Evolutionary conservation across 2,888 invertebrate species (phyloP).

Genomic region (Phyllotreta striolata): DNA sequence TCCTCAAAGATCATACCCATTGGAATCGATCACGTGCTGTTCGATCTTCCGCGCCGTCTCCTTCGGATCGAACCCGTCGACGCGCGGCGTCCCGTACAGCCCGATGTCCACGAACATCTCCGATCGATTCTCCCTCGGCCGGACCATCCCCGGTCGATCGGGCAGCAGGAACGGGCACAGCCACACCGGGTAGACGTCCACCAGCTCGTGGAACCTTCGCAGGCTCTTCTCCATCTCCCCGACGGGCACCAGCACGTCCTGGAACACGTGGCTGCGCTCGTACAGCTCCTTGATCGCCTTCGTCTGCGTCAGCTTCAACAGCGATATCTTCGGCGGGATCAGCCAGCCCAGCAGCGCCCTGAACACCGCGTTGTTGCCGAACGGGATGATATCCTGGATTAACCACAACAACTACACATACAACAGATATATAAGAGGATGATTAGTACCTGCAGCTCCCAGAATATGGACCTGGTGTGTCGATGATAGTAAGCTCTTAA

Average conservation of each 20-base stretch:
- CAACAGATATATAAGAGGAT: no score
- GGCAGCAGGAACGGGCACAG: slow-evolving; percentile 80
- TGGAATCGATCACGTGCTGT: slow-evolving; percentile 71
- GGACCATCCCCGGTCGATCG: slow-evolving; percentile 75
- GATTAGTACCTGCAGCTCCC: slow-evolving; percentile 75
- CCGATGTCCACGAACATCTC: slow-evolving; percentile 81
- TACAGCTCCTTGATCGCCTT: slow-evolving; percentile 74
- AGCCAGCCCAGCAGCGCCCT: slow-evolving; percentile 80
- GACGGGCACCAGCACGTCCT: slow-evolving; percentile 83
- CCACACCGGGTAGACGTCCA: slow-evolving; percentile 80
- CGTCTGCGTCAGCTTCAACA: slow-evolving; percentile 81
- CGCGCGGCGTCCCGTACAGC: slow-evolving; percentile 79
- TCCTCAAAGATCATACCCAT: slow-evolving; percentile 62
- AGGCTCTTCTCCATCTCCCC: slow-evolving; percentile 68
- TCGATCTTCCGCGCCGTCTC: slow-evolving; percentile 75
- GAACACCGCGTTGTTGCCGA: slow-evolving; percentile 79
- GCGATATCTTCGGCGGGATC: slow-evolving; percentile 82
- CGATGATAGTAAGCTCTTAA: slow-evolving; percentile 84
- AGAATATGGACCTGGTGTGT: slow-evolving; percentile 81
- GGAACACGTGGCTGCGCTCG: slow-evolving; percentile 78
- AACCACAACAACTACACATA: no score
- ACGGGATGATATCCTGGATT: slow-evolving; percentile 85
- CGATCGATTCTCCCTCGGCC: slow-evolving; percentile 56
- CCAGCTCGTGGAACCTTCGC: slow-evolving; percentile 70
- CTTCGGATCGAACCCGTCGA: slow-evolving; percentile 67